Conservation (phyloP, 1,140 invertebrate species). For the Ericerus pela region DNA sequence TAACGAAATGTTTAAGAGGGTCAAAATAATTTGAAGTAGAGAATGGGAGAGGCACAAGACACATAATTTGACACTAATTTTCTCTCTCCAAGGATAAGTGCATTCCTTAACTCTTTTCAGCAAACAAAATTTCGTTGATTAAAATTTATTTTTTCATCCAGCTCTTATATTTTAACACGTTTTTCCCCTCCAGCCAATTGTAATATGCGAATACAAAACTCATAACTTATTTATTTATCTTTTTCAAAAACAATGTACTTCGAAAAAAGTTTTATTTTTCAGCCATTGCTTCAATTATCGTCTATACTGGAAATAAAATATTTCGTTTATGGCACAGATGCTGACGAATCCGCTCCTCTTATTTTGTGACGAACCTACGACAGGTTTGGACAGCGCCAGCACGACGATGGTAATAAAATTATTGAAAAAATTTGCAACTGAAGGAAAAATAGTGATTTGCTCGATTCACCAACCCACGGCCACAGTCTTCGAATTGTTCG, state of each 20-base stretch:
- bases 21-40: not conserved
- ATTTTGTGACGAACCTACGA: constrained; percentile 97
- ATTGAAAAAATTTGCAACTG: constrained; percentile 17
- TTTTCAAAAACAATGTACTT: too few relatives aligned
- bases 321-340: constrained; percentile 19
- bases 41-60: not conserved
- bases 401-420: constrained; percentile 20
- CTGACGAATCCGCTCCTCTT: constrained; percentile 73
- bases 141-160: too few relatives aligned
- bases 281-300: too few relatives aligned
- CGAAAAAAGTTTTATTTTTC: too few relatives aligned
- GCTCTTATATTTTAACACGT: too few relatives aligned
- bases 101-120: too few relatives aligned
- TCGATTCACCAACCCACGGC: constrained; percentile 96
- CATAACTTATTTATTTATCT: too few relatives aligned
- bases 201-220: too few relatives aligned
- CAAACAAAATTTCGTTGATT: too few relatives aligned
- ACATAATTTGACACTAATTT: not conserved
- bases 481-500: constrained; percentile 89
- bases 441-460: constrained; percentile 53
- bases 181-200: too few relatives aligned
- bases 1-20: too few relatives aligned
- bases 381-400: constrained; percentile 25
- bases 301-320: not conserved
- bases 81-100: not conserved